These are phyloP conservation scores for Lycophotia porphyrea DNA, from an alignment of 2,888 invertebrate species.

Conservation along the genomic window DNA sequence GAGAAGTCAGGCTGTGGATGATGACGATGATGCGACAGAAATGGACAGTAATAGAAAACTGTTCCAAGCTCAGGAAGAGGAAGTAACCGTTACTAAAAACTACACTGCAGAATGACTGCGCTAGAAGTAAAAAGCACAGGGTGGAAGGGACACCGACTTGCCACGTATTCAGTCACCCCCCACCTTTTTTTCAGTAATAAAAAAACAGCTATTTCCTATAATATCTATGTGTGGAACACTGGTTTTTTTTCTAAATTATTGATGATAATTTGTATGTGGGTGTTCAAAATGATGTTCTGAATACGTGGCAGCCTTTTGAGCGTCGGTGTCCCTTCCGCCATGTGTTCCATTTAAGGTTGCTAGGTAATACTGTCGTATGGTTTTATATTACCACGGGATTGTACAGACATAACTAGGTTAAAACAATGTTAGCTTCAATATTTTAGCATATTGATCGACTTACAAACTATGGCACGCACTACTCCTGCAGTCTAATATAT, in stretches of 20 bases:
- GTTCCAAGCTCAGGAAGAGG: not conserved
- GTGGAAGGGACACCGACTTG: no score
- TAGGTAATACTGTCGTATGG: not conserved
- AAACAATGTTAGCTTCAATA: conserved; percentile 35
- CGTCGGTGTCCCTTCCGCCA: no score
- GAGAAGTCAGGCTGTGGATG: not conserved
- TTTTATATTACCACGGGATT: conserved; percentile 2
- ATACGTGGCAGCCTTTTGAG: no score
- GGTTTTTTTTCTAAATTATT: no score
- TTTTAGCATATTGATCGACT: conserved; percentile 34
- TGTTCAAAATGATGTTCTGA: no score
- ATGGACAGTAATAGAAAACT: not conserved
- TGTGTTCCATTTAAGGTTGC: not conserved
- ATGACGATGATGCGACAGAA: not conserved
- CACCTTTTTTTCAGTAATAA: no score
- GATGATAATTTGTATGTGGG: no score
- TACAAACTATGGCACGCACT: conserved; percentile 18
- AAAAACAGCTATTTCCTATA: no score
- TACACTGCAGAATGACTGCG: not conserved
- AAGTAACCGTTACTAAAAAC: not conserved
- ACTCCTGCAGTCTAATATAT: conserved; percentile 17
- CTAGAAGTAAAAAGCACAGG: not conserved
- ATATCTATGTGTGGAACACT: no score
- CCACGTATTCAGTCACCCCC: no score
- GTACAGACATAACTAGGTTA: conserved; percentile 45